Evolutionary conservation across 2,888 invertebrate genomes (phyloP).

Genomic region (Lasioglossum pauxillum): DNA sequence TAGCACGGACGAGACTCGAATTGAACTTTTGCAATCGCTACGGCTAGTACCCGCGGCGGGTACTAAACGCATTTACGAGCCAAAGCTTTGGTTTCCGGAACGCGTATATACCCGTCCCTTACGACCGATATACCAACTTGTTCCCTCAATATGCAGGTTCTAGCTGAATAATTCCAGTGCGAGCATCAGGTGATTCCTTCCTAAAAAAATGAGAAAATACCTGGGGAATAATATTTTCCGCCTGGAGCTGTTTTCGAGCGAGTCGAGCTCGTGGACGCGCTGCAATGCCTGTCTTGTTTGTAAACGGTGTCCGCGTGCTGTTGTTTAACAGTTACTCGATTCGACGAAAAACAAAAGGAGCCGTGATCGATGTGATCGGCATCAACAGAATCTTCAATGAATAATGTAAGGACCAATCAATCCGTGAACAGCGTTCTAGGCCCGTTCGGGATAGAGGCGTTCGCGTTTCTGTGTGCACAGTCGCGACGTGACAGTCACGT

Average conservation of each 20-base stretch:
- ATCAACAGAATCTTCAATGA: too few relatives aligned
- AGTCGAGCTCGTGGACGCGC: not conserved
- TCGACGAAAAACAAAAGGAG: not conserved
- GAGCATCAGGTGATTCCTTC: not conserved
- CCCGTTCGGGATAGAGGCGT: too few relatives aligned
- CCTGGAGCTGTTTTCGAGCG: not conserved
- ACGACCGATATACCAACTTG: not conserved
- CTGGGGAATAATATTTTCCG: not conserved
- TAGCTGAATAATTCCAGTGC: not conserved
- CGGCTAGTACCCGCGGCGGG: not conserved
- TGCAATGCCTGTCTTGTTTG: not conserved
- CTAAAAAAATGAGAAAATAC: not conserved
- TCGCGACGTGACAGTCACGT: not conserved
- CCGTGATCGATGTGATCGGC: not conserved
- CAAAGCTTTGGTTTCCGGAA: not conserved
- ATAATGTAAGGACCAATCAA: too few relatives aligned
- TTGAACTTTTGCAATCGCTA: not conserved
- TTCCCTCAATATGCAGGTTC: not conserved
- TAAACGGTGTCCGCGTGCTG: not conserved
- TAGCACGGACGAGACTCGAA: not conserved
- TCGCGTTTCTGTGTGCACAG: not conserved
- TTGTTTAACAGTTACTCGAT: not conserved
- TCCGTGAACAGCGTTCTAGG: not conserved
- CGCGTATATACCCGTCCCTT: not conserved
- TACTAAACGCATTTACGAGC: not conserved